A percentile compares a stretch with the other conserved stretches of the same genome.
These are phyloP conservation scores for Lordiphosa clarofinis DNA, from an alignment of 1,140 invertebrate species.

Conservation along the genomic window DNA sequence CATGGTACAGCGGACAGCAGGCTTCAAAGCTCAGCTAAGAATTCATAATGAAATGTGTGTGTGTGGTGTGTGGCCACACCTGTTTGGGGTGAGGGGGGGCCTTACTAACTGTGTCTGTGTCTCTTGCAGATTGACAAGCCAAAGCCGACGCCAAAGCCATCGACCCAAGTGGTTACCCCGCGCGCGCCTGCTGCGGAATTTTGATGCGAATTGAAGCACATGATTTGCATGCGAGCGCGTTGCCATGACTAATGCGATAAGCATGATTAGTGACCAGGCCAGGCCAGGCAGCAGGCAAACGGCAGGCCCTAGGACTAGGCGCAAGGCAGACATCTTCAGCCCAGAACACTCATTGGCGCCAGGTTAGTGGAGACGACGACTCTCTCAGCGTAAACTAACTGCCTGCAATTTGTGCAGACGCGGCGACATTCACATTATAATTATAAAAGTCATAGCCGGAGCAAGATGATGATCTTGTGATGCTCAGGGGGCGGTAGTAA, in stretches of 20 bases:
- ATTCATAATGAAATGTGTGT: constrained; percentile 61
- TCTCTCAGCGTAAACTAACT: constrained; percentile 48
- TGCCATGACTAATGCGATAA: constrained; percentile 77
- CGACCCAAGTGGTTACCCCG: constrained; percentile 20
- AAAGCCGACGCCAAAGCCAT: constrained; percentile 15
- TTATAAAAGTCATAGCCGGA: constrained; percentile 22
- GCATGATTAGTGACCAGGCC: constrained; percentile 69
- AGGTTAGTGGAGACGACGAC: neutral
- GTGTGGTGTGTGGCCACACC: constrained; percentile 40
- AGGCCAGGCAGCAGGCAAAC: constrained; percentile 13
- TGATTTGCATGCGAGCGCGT: constrained; percentile 70
- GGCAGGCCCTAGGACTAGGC: neutral
- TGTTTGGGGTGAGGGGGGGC: constrained; percentile 13
- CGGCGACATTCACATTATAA: constrained; percentile 69
- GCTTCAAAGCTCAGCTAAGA: constrained; percentile 38
- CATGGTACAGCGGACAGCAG: constrained; percentile 4
- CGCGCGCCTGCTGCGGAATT: constrained; percentile 52
- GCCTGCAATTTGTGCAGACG: constrained; percentile 52
- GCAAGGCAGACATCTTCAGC: neutral
- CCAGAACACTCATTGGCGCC: constrained; percentile 2
- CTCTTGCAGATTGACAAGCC: constrained; percentile 57
- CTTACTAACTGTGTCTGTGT: constrained; percentile 19
- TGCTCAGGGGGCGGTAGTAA: constrained; percentile 33
- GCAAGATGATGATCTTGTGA: constrained; percentile 20
- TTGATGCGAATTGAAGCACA: constrained; percentile 70